Conservation (phyloP, 2,113 vertebrate species). For the Oncorhynchus mykiss region DNA sequence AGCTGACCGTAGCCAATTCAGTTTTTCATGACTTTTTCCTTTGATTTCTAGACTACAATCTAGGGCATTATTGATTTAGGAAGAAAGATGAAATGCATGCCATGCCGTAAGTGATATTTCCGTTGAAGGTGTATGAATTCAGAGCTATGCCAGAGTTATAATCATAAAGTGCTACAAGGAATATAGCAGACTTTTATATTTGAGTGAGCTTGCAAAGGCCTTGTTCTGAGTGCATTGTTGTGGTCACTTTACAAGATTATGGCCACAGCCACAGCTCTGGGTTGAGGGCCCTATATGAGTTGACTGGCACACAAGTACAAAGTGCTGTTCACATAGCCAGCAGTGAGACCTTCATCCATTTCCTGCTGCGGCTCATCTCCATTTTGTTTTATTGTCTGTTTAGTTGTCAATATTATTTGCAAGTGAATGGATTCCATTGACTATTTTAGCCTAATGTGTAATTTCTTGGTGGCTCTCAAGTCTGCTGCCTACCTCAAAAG, state of each 20-base stretch:
- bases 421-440: slow-evolving; percentile 45
- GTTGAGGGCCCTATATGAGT: no score
- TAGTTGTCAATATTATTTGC: slow-evolving; percentile 37
- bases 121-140: background rate
- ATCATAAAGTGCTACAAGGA: background rate
- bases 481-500: slow-evolving; percentile 31
- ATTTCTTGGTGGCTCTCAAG: slow-evolving; percentile 4
- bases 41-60: background rate
- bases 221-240: background rate
- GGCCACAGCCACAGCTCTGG: no score
- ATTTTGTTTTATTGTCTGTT: slow-evolving; percentile 27
- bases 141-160: background rate
- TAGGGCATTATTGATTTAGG: background rate
- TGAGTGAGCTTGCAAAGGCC: background rate
- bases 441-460: slow-evolving; percentile 43
- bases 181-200: background rate
- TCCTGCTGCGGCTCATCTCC: background rate
- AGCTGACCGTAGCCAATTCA: background rate
- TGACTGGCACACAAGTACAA: no score
- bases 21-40: no score
- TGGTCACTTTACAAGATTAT: no score
- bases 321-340: background rate
- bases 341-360: background rate
- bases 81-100: background rate
- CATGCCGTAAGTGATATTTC: background rate